Evolutionary conservation across 1,140 invertebrate species (phyloP).

Genomic region (Nephotettix cincticeps): DNA sequence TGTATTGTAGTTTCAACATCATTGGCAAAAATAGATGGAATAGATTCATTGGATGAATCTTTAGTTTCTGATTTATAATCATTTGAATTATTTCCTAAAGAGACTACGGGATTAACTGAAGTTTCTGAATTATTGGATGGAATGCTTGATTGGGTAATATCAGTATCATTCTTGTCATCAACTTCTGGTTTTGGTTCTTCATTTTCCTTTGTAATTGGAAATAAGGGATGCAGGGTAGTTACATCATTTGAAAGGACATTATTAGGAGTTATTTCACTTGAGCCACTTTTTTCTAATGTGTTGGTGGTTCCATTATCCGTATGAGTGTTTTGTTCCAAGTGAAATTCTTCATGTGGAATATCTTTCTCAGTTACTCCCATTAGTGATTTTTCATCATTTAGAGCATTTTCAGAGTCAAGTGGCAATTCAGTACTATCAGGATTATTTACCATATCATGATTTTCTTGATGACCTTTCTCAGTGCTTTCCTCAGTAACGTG

Average conservation of each 20-base stretch:
- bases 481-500: no score
- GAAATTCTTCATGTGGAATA: no score
- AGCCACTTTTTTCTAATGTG: neutral
- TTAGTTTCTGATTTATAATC: no score
- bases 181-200: no score
- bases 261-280: neutral
- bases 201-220: neutral
- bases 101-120: conserved; percentile 1
- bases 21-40: neutral
- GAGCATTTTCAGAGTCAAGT: neutral
- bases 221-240: conserved; percentile 5
- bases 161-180: no score
- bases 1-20: neutral
- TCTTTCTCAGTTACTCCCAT: no score
- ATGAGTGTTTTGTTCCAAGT: no score
- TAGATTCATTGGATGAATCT: neutral
- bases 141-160: neutral
- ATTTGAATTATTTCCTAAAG: neutral
- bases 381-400: no score
- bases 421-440: neutral
- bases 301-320: no score
- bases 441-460: neutral
- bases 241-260: conserved; percentile 15
- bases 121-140: neutral
- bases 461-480: no score